Evolutionary conservation across 2,888 invertebrate genomes (phyloP).

Genomic region (Acrobasis repandana): DNA sequence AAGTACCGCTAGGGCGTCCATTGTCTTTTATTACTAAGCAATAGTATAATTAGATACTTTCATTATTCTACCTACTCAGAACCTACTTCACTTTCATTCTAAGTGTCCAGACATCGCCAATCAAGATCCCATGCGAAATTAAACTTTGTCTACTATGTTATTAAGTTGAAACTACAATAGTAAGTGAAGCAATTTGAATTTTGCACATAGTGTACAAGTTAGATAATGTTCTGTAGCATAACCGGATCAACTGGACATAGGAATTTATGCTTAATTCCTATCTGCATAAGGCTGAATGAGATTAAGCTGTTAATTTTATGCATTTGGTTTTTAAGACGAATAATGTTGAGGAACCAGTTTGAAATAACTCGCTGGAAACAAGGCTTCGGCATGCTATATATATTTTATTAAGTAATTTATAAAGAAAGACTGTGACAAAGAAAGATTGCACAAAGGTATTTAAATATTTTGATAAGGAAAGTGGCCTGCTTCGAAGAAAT

Average conservation of each 20-base stretch:
- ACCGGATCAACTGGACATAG: conserved; percentile 1
- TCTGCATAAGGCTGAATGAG: conserved; percentile 14
- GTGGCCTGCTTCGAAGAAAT: too few species aligned
- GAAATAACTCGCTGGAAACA: neutral
- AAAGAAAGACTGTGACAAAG: neutral
- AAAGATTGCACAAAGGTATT: neutral
- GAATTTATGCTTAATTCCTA: conserved; percentile 15
- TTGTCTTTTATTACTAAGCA: conserved; percentile 17
- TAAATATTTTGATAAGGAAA: too few species aligned
- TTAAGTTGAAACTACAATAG: neutral
- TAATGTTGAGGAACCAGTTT: conserved; percentile 6
- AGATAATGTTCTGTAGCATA: conserved; percentile 14
- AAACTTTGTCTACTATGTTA: neutral
- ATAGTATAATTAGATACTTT: conserved; percentile 17
- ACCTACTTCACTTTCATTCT: conserved; percentile 18
- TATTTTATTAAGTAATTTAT: neutral
- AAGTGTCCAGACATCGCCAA: conserved; percentile 1
- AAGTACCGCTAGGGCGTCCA: conserved; percentile 5
- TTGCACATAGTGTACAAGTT: conserved; percentile 13
- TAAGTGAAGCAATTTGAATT: neutral
- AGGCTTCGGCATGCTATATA: neutral
- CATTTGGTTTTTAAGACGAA: conserved; percentile 9
- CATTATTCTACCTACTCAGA: conserved; percentile 5
- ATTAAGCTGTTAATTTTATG: conserved; percentile 4
- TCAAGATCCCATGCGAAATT: neutral